These are phyloP conservation scores for Macroramphosus scolopax DNA, from an alignment of 2,797 vertebrate genomes.

Conservation along the genomic window DNA sequence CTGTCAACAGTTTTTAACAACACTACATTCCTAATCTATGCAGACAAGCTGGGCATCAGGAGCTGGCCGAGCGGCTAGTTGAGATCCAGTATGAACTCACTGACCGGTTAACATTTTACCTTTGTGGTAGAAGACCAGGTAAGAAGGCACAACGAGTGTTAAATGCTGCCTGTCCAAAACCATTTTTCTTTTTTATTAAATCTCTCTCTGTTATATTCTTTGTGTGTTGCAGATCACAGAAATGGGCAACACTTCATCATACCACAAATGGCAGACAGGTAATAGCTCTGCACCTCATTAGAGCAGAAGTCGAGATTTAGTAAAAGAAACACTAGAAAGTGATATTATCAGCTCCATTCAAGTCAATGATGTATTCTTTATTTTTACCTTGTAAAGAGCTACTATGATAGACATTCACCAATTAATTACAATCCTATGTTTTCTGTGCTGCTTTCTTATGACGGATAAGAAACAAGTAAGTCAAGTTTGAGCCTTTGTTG, in stretches of 20 bases:
- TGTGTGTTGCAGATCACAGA: constrained; percentile 87
- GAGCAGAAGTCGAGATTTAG: not conserved
- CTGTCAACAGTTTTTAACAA: constrained; percentile 1
- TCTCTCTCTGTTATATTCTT: not conserved
- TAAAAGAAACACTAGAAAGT: not conserved
- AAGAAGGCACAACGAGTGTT: constrained; percentile 26
- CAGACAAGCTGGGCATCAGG: constrained; percentile 95
- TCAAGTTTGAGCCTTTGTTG: constrained; percentile 34
- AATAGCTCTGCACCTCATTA: constrained; percentile 46
- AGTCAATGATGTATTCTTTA: not conserved
- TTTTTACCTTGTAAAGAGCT: not conserved
- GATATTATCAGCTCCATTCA: not conserved
- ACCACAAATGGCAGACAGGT: constrained; percentile 99
- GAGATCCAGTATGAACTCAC: constrained; percentile 98
- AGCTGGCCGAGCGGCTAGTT: constrained; percentile 90
- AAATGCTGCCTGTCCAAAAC: not conserved
- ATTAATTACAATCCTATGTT: constrained; percentile 39
- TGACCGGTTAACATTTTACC: constrained; percentile 95
- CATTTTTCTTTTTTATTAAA: too few relatives aligned
- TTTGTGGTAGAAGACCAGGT: constrained; percentile 97
- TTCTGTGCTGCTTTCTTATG: constrained; percentile 58
- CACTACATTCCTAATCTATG: constrained; percentile 34
- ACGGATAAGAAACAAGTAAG: constrained; percentile 83
- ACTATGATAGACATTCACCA: not conserved
- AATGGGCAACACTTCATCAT: constrained; percentile 97